phyloP scores from a whole-genome alignment of 2,888 invertebrate genomes.

The Netelia melanura region DNA sequence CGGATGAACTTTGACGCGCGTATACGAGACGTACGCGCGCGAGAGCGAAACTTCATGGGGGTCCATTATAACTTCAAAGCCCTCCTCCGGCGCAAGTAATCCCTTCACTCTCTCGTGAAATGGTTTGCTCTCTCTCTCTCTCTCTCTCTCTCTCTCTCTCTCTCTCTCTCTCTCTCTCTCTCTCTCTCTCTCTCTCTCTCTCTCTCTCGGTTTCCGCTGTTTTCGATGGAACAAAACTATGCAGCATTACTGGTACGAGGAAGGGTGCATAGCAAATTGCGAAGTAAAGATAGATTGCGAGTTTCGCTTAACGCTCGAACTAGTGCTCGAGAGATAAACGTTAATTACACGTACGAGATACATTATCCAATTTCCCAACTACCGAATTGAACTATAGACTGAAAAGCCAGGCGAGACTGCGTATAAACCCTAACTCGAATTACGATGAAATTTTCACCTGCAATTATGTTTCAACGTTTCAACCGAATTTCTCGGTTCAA shows the following conservation, averaged over 20 bases:
- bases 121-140: neutral
- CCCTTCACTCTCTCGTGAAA: slow-evolving; percentile 5
- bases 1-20: neutral
- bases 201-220: neutral
- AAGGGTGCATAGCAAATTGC: neutral
- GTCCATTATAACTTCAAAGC: slow-evolving; percentile 54
- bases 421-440: neutral
- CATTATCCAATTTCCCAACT: slow-evolving; percentile 23
- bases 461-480: neutral
- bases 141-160: too few relatives aligned
- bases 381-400: neutral
- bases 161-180: neutral
- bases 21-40: neutral
- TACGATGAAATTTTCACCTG: too few relatives aligned
- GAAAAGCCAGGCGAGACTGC: neutral
- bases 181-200: too few relatives aligned
- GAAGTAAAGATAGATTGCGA: neutral
- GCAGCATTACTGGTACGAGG: neutral
- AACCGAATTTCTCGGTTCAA: neutral
- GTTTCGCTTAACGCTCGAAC: slow-evolving; percentile 32
- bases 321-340: slow-evolving; percentile 43
- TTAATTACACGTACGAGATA: slow-evolving; percentile 29
- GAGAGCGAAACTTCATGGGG: slow-evolving; percentile 25
- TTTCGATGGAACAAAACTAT: neutral
- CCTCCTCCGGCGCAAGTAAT: neutral